A percentile compares a stretch with the other conserved stretches of the same genome.
phyloP scores from a whole-genome alignment of 2,888 invertebrate genomes.

The Hemithea aestivaria region DNA sequence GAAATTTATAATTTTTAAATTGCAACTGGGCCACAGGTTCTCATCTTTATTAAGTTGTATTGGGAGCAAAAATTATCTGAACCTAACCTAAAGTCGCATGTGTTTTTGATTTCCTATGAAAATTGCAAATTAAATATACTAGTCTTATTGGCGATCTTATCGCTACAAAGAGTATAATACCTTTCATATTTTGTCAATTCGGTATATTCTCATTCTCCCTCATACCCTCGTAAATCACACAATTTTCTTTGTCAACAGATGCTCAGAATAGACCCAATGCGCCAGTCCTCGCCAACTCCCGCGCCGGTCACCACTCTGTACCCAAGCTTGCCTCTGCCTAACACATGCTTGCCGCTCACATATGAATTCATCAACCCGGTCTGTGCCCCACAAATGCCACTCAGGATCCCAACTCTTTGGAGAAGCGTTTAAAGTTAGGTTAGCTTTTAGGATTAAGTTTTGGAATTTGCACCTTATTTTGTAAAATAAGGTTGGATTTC shows the following conservation, averaged over 20 bases:
- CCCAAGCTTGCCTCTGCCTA: conserved; percentile 38
- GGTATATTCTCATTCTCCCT: too few relatives aligned
- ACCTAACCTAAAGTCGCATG: too few relatives aligned
- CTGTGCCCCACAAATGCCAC: conserved; percentile 43
- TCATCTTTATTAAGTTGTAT: too few relatives aligned
- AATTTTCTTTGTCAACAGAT: conserved; percentile 41
- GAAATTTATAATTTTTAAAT: too few relatives aligned
- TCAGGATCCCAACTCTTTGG: conserved; percentile 45
- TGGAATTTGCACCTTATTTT: conserved; percentile 14
- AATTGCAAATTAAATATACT: too few relatives aligned
- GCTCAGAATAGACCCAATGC: conserved; percentile 44
- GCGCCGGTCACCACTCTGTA: conserved; percentile 46
- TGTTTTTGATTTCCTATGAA: too few relatives aligned
- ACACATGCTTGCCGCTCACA: conserved; percentile 36
- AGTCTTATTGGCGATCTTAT: too few relatives aligned
- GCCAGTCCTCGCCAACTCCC: conserved; percentile 36
- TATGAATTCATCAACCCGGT: conserved; percentile 44
- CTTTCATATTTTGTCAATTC: too few relatives aligned
- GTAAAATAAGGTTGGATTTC: conserved; percentile 6
- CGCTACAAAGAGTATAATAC: too few relatives aligned
- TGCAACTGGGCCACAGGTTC: too few relatives aligned
- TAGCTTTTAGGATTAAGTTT: conserved; percentile 7
- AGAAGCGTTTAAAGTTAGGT: conserved; percentile 36
- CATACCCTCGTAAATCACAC: too few relatives aligned
- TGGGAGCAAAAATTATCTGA: too few relatives aligned